phyloP scores from a whole-genome alignment of 2,113 vertebrate species.

The Urocitellus parryii region DNA sequence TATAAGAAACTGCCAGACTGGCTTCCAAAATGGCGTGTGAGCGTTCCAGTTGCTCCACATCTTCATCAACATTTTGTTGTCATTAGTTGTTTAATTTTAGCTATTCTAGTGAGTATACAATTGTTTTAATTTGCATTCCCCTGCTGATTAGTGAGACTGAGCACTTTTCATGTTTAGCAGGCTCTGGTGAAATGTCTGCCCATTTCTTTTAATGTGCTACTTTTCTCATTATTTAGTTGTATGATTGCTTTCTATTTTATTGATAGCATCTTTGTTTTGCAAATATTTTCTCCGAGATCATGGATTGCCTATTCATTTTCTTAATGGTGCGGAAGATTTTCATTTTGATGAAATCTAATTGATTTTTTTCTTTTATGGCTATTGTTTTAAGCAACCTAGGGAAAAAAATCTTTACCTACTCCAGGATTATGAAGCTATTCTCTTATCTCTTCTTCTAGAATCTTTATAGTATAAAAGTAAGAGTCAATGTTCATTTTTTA shows the following conservation, averaged over 20 bases:
- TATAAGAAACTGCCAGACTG: slow-evolving; percentile 12
- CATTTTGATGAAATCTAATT: not conserved
- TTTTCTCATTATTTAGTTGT: not conserved
- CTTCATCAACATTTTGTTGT: not conserved
- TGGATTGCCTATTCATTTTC: slow-evolving; percentile 30
- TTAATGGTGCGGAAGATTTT: not conserved
- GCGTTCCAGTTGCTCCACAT: not conserved
- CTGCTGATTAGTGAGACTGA: not conserved
- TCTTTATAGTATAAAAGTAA: not conserved
- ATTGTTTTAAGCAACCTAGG: slow-evolving; percentile 17
- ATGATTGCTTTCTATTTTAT: not conserved
- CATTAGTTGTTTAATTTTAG: not conserved
- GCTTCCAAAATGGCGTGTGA: not conserved
- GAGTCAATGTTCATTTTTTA: not conserved
- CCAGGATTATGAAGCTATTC: not conserved
- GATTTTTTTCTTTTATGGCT: not conserved
- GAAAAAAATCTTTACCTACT: not conserved
- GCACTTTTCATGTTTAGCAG: not conserved
- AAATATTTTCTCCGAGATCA: not conserved
- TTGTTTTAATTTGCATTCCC: not conserved
- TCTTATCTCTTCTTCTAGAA: not conserved
- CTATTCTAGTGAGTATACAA: not conserved
- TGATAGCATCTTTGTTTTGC: not conserved
- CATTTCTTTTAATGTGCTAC: not conserved
- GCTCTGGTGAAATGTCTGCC: not conserved